Evolutionary conservation across 2,888 invertebrate species (phyloP), one percentile per base, ranked within the genome.

Genomic region (Scaptomyza reducta): DNA sequence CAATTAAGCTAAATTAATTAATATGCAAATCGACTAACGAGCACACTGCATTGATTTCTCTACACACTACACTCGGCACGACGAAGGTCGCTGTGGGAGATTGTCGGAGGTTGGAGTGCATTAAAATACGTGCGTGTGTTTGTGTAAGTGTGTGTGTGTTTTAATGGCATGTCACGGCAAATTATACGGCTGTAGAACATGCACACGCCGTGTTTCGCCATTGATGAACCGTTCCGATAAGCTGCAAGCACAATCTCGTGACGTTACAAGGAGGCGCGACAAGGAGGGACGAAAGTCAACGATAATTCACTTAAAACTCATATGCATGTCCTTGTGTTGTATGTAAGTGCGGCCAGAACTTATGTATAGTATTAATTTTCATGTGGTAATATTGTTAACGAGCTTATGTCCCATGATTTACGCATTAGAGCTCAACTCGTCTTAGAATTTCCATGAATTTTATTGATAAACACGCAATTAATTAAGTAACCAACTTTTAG

Each of bases 21-120:
- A 86, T 79, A 77, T 85, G 78, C 68, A 84, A 85, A 84, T 84
- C 88, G 88, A 79, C 88, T 89, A 84, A 84, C 85, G 89, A 88
- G 88, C 70, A 58, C 66, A 71, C 60, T 59, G 66, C 70, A 66
- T 69, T 70, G 85, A 84, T 77, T 80, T 77, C 41, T 64, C 10
- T 33, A 31, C 10, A 6, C 18, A 16, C 29, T 7, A 29, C 46
- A 69, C 25, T 42, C 41, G 45, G 50, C 44, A 38, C 41, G 18
- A 35, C 46, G 35, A 57, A 56, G 47, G 46, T 25, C 44, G 47
- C 7, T 38, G 14, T 42, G 42, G 13, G 38, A 73, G 62, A 33
- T 46, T 45, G 25, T 27, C 4, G 10, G 13, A 33, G 27, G 14
- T 59, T 29, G 56, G 58, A 65, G 54, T 63, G 70, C 67, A 68